These are phyloP conservation scores for Rafetus swinhoei DNA, from an alignment of 2,113 vertebrate species.

Conservation along the genomic window DNA sequence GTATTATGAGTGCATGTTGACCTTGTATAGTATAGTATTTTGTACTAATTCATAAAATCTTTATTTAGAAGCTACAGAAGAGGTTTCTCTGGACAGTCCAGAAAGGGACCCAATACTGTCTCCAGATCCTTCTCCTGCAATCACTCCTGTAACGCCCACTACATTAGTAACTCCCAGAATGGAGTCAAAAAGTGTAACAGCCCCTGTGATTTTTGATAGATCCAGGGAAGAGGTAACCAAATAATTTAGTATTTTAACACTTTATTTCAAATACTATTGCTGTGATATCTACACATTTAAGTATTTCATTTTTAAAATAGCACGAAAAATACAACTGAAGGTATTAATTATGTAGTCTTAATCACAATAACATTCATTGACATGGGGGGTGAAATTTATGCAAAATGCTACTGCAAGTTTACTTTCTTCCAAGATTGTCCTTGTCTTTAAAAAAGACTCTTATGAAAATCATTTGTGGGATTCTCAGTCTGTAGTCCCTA, in stretches of 20 bases:
- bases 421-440: neutral
- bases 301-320: neutral
- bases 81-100: constrained; percentile 96
- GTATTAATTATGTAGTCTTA: neutral
- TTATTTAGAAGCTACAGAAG: constrained; percentile 93
- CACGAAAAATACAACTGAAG: neutral
- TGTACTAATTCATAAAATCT: constrained; percentile 53
- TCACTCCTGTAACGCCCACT: constrained; percentile 92
- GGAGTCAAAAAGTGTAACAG: constrained; percentile 77
- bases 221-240: constrained; percentile 90
- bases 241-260: neutral
- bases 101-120: constrained; percentile 93
- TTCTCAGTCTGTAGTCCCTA: neutral
- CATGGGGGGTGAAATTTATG: neutral
- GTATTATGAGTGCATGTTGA: neutral
- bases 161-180: constrained; percentile 87
- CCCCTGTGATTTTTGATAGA: constrained; percentile 89
- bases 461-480: neutral
- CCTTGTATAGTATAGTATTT: neutral
- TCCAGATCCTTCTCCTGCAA: constrained; percentile 91
- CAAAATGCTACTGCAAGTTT: neutral
- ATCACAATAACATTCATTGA: fast-evolving
- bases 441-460: neutral
- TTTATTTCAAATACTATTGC: neutral
- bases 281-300: neutral